Base-by-base conservation (phyloP, 2,113 vertebrate species). In the Carlito syrichta region DNA sequence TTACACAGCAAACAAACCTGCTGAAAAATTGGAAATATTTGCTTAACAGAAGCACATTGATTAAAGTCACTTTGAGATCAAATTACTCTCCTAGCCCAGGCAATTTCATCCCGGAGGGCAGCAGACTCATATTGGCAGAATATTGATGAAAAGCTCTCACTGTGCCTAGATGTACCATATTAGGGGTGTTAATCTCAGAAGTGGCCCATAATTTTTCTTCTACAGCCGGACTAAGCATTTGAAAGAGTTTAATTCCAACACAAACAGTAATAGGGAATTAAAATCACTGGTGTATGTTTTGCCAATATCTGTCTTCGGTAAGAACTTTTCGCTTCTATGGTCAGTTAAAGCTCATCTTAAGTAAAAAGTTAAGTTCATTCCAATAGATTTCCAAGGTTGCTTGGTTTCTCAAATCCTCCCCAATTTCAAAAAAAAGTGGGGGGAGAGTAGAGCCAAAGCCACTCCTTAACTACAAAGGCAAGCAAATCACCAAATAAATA, bases 11-110 rank as follows among this genome's bases (percentile, higher is more conserved):
- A 98, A 97, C 92, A 98, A 91, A 63, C 52, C 69, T 90, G 95
- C 87, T 96, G 79, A 98, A 98, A 97, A 98, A 97, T 71, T 87
- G 76, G 91, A 98, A 97, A 96, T 98, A 84, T n/a, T 94, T 78
- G 38, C 94, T 88, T 92, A 98, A 97, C 54, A 91, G 94, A 91
- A 86, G 93, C 23, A 91, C 86, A 94, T 56, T 95, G 93, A 92
- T 48, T 88, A 93, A 97, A 97, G 90, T 87, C 96, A 58, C 95
- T 96, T 82, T 63, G 87, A 97, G 90, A 89, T 97, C 97, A 97
- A 96, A 97, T 92, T 89, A 94, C 94, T 97, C 92, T 81, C 90
- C 88, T 92, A 93, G 93, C 91, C 95, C 54, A 27, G 40, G 77
- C 89, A 86, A 96, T 97, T 56, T 91, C 2, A 71, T 84, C 85